Percentiles rank a stretch among this genome's conserved stretches.
Evolutionary conservation across 2,113 vertebrate species (phyloP).

Genomic region (cattle (Bos taurus)): DNA sequence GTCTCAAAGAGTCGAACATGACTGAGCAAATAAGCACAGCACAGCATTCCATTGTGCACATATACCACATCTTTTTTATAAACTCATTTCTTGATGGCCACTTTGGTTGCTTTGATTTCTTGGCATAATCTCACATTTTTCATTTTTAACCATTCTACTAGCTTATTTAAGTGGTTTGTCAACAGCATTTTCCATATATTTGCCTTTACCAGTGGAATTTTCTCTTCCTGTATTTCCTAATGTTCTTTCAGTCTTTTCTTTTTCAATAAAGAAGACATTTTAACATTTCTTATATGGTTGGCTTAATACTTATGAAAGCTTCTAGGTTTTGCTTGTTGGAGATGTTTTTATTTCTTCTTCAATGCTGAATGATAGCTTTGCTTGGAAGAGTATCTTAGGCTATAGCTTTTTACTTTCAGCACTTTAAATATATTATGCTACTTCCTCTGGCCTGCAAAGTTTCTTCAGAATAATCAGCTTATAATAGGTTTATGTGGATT

Average conservation of each 20-base stretch:
- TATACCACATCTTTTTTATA: neutral
- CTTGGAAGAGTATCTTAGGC: neutral
- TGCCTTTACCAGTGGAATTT: neutral
- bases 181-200: neutral
- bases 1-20: too few relatives aligned
- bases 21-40: too few relatives aligned
- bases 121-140: neutral
- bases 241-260: neutral
- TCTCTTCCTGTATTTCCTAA: neutral
- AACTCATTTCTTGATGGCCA: neutral
- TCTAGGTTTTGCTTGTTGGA: neutral
- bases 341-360: neutral
- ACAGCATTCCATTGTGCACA: neutral
- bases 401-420: neutral
- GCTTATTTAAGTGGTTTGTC: neutral
- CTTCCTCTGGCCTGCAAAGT: neutral
- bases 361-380: neutral
- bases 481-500: neutral
- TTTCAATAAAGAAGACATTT: neutral
- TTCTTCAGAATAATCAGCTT: neutral
- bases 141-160: neutral
- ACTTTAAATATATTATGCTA: neutral
- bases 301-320: neutral
- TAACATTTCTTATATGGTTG: neutral
- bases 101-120: neutral